These are phyloP conservation scores for Folsomia candida DNA, from an alignment of 2,888 invertebrate species.

Conservation along the genomic window DNA sequence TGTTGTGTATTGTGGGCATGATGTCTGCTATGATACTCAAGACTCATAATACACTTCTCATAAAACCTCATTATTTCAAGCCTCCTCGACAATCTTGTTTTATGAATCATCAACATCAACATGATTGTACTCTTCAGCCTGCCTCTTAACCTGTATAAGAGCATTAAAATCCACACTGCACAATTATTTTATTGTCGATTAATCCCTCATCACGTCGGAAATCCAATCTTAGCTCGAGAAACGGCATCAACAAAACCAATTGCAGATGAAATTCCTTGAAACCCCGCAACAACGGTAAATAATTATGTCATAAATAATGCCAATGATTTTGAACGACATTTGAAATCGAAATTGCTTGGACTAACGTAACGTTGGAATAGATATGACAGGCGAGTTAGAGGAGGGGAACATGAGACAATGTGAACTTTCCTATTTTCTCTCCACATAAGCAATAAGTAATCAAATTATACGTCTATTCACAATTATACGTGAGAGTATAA, in stretches of 20 bases:
- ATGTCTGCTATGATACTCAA: neutral
- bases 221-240: no score
- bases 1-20: no score
- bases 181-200: neutral
- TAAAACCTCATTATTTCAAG: no score
- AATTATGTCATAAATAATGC: neutral
- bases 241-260: no score
- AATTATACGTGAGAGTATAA: neutral
- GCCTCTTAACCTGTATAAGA: neutral
- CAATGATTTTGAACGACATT: neutral
- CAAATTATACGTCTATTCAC: neutral
- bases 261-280: no score
- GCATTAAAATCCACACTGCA: neutral
- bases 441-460: neutral
- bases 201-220: neutral
- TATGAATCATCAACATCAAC: conserved; percentile 17
- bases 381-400: neutral
- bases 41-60: neutral
- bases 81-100: neutral
- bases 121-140: neutral
- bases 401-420: neutral
- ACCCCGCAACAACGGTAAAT: neutral
- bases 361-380: no score
- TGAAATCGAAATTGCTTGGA: neutral
- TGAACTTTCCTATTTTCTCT: neutral